Evolutionary conservation across 2,888 invertebrate species (phyloP).

Genomic region (Lasius fuliginosus): DNA sequence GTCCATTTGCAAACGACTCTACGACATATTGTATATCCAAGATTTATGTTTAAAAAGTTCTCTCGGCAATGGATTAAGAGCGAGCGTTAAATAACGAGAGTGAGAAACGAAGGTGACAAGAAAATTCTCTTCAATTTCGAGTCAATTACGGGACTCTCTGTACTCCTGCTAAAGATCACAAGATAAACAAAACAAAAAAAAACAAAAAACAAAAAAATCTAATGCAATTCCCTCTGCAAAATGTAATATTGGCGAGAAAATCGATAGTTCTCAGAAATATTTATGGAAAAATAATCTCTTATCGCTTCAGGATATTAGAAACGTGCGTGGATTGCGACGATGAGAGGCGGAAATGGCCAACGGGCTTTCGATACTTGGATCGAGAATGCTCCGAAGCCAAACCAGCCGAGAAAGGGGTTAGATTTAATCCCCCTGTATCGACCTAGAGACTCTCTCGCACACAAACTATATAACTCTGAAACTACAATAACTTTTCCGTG

Average conservation of each 20-base stretch:
- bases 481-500: slow-evolving; percentile 19
- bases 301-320: slow-evolving; percentile 80
- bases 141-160: background rate
- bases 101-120: slow-evolving; percentile 9
- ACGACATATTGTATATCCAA: background rate
- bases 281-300: background rate
- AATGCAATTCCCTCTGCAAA: slow-evolving; percentile 18
- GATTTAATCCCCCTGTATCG: slow-evolving; percentile 19
- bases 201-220: background rate
- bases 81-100: slow-evolving; percentile 7
- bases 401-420: slow-evolving; percentile 15
- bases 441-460: background rate
- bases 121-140: slow-evolving; percentile 28
- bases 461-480: slow-evolving; percentile 8
- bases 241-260: slow-evolving; percentile 6
- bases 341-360: slow-evolving; percentile 72
- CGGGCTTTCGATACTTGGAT: slow-evolving; percentile 55
- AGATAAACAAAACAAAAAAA: no score
- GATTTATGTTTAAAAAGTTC: slow-evolving; percentile 12
- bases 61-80: slow-evolving; percentile 14
- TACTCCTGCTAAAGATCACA: background rate
- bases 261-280: slow-evolving; percentile 32
- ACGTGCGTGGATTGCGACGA: slow-evolving; percentile 81
- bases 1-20: background rate
- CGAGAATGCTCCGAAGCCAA: slow-evolving; percentile 42